Evolutionary conservation across 2,888 invertebrate genomes (phyloP), one percentile per base, ranked within the genome.

Genomic region (Idaea dimidiata): DNA sequence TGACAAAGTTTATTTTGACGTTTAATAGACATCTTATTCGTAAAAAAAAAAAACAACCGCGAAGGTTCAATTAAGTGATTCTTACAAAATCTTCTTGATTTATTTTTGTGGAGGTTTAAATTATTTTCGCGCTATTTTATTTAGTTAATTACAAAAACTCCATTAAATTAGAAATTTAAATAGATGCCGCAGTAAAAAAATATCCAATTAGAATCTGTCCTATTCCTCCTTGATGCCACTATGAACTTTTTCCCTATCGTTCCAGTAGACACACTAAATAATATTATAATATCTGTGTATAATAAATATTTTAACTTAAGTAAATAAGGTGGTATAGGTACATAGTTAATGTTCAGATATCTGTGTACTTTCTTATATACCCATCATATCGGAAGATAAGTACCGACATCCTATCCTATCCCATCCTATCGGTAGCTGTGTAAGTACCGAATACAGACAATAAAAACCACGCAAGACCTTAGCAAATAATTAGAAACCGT

Each of bases 401-500:
- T 54, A 54, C 16, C 54, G 6, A 54, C 10, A 16, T 16, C 17
- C 16, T 7, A 16, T 16, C 54, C 43, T 43, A 43, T 6, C 7
- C 33, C 8, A 10, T 54, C 54, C n/a, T 54, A 54, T 54, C 54
- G 3, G 7, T 54, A 54, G 4, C n/a, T n/a, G n/a, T 7, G 6
- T 55, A 55, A 16, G 17, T 55, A 17, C 1, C 8, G 0, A 16
- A 17, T 3, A 55, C 7, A 7, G 16, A 55, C 7, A 62, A 68
- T 16, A 53, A 17, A 59, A 59, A 57, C 16, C 17, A 31, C 31
- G n/a, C 6, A 62, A 53, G 85, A 82, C 83, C 83, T 85, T 83
- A 84, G 82, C 24, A 57, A 83, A 85, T 84, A 83, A 84, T 81
- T 82, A 77, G 82, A 79, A 86, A 85, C 80, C 82, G 84, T 84